Base-by-base conservation (phyloP, 2,113 vertebrate genomes). In the Ptilonorhynchus violaceus region DNA sequence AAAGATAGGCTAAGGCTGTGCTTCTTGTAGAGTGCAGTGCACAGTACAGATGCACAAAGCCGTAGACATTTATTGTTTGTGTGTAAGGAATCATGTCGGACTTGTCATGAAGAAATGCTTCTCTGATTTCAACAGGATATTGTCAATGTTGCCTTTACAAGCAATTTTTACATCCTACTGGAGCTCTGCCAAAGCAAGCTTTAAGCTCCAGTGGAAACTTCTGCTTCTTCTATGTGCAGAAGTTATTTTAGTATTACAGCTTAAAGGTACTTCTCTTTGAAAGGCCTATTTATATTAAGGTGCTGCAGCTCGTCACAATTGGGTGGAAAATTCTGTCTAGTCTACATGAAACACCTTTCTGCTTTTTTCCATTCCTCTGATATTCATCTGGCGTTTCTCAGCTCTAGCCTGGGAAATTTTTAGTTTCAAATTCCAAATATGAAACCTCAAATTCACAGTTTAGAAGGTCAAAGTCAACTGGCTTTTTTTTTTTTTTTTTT, bases 21-120 rank as follows among this genome's bases (percentile, higher is more conserved):
- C 14, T 47, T 70, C 25, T 74, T 3, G 0, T 7, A 37, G 33
- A 4, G 8, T 59, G 56, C 5, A 4, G 42, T 0, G 1, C 46
- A 44, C 27, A 56, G 8, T 13, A 19, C 13, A 42, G 35, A 27
- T 31, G 8, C 24, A 64, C 5, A 82, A 66, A 89, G 18, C 16
- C 69, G 55, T 6, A 28, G 10, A 14, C 13, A 10, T 31, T 88
- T 88, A 9, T 10, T 52, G 2, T 64, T 73, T 64, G 19, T 64
- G 10, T 44, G 2, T 22, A 31, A 85, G 6, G 24, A 69, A 7
- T 75, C 30, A 35, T 2, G 1, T 63, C 27, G 44, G 19, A 52
- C n/a, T 30, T 20, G 41, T n/a, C n/a, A 8, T 66, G 53, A 72
- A 72, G 28, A 88, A 89, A 63, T 5, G 0, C 24, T 60, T 18